These are phyloP conservation scores for Drosophila watanabei DNA, from an alignment of 1,140 invertebrate genomes.

Conservation along the genomic window DNA sequence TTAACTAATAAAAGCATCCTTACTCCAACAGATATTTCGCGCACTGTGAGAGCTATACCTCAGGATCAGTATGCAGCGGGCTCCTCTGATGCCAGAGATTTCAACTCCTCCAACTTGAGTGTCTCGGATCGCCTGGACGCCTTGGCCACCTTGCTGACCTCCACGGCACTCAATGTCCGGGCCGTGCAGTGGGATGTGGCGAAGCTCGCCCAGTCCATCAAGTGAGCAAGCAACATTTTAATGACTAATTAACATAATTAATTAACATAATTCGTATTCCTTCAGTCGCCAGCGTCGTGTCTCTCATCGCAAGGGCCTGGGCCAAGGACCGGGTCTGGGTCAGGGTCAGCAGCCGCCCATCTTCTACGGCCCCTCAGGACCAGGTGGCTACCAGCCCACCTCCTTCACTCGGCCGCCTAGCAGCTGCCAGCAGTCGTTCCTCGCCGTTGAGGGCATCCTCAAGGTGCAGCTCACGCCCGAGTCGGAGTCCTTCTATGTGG, in stretches of 20 bases:
- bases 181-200: slow-evolving; percentile 37
- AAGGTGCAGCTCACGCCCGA: slow-evolving; percentile 66
- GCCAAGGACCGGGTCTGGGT: background rate
- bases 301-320: slow-evolving; percentile 1
- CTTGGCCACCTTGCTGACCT: slow-evolving; percentile 65
- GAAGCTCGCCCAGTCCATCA: slow-evolving; percentile 43
- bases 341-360: background rate
- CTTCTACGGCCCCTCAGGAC: slow-evolving; percentile 6
- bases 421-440: slow-evolving; percentile 61
- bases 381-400: background rate
- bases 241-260: slow-evolving; percentile 6
- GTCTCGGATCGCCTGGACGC: slow-evolving; percentile 49
- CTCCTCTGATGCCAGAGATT: background rate
- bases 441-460: slow-evolving; percentile 63
- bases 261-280: background rate
- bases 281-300: slow-evolving; percentile 11
- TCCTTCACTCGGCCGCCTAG: slow-evolving; percentile 18
- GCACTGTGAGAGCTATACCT: slow-evolving; percentile 22
- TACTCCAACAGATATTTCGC: slow-evolving; percentile 43
- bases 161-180: slow-evolving; percentile 51
- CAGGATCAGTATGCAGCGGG: background rate
- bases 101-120: slow-evolving; percentile 1
- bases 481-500: slow-evolving; percentile 87
- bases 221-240: slow-evolving; percentile 35
- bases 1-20: no score